These are phyloP conservation scores for Prinia subflava DNA, from an alignment of 2,113 vertebrate genomes.

Conservation along the genomic window DNA sequence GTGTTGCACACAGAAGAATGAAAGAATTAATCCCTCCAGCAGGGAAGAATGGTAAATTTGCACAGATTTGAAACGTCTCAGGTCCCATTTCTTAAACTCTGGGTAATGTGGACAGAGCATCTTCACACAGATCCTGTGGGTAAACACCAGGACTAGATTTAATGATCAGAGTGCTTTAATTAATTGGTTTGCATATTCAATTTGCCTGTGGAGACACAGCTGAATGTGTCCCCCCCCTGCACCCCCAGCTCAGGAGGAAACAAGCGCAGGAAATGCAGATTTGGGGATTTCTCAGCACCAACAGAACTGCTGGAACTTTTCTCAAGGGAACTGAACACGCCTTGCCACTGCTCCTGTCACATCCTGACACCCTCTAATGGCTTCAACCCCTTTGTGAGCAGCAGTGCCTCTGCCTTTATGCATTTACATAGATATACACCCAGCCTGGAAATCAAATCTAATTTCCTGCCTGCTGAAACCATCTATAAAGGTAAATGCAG, in stretches of 20 bases:
- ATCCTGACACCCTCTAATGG: neutral
- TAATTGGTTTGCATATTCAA: neutral
- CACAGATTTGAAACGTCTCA: neutral
- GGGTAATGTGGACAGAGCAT: neutral
- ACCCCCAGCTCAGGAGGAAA: neutral
- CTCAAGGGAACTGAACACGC: neutral
- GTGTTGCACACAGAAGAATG: neutral
- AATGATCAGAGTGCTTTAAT: neutral
- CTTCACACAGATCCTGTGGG: neutral
- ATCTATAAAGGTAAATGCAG: neutral
- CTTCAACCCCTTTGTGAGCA: neutral
- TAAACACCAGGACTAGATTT: neutral
- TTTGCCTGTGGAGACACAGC: neutral
- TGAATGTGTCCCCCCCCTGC: neutral
- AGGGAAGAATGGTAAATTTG: neutral
- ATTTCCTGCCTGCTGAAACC: slow-evolving; percentile 51
- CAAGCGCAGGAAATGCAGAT: neutral
- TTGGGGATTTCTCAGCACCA: neutral
- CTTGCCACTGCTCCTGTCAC: neutral
- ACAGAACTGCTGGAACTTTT: neutral
- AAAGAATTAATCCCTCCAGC: neutral
- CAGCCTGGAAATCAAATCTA: slow-evolving; percentile 36
- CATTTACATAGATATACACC: neutral
- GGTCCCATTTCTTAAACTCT: neutral
- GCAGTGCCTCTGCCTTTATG: neutral